phyloP scores from a whole-genome alignment of 1,140 invertebrate genomes.

The Drosophila ercepeae region DNA sequence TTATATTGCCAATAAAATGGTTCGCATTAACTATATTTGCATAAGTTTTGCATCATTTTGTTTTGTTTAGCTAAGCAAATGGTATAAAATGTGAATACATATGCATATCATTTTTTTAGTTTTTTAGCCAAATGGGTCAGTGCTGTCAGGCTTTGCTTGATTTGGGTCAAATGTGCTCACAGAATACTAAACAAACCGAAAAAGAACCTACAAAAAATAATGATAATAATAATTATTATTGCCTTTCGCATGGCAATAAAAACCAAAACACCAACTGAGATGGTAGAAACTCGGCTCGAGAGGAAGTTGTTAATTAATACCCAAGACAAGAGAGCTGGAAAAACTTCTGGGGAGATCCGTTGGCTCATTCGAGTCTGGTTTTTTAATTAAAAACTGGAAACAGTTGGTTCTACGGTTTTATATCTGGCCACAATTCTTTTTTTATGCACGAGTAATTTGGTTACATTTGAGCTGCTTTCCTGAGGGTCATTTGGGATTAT shows the following conservation, averaged over 20 bases:
- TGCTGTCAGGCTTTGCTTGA: slow-evolving; percentile 57
- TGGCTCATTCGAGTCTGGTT: slow-evolving; percentile 28
- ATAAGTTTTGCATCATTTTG: slow-evolving; percentile 28
- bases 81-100: slow-evolving; percentile 19
- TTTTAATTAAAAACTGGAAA: slow-evolving; percentile 67
- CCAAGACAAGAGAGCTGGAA: slow-evolving; percentile 49
- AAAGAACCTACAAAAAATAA: slow-evolving; percentile 35
- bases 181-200: slow-evolving; percentile 56
- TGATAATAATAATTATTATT: slow-evolving; percentile 62
- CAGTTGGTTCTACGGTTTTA: slow-evolving; percentile 32
- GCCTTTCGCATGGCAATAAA: slow-evolving; percentile 62
- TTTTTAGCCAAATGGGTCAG: slow-evolving; percentile 62
- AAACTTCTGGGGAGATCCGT: slow-evolving; percentile 46
- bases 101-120: slow-evolving; percentile 14
- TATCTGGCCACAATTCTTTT: slow-evolving; percentile 44
- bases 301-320: slow-evolving; percentile 79
- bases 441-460: slow-evolving; percentile 66
- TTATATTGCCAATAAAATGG: neutral
- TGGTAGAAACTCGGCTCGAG: slow-evolving; percentile 32
- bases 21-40: slow-evolving; percentile 7
- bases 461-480: slow-evolving; percentile 52
- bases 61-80: slow-evolving; percentile 20
- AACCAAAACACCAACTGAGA: slow-evolving; percentile 16
- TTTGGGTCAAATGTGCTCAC: slow-evolving; percentile 73
- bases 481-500: slow-evolving; percentile 40